Percentiles rank a stretch among this genome's conserved stretches.
phyloP scores from a whole-genome alignment of 2,797 vertebrate species.

The Crenuchus spilurus region DNA sequence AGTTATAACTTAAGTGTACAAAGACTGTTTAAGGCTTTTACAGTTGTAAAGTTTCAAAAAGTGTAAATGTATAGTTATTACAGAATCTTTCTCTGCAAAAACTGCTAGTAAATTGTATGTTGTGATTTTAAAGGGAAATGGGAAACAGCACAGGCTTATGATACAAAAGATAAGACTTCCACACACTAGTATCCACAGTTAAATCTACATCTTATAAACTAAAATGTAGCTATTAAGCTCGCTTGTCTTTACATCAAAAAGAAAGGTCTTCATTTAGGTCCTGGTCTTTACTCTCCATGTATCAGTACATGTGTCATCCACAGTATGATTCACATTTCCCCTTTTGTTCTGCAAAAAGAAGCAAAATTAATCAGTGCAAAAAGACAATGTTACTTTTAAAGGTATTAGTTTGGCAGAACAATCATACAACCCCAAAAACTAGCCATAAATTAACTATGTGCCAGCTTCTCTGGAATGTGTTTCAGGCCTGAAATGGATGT shows the following conservation, averaged over 20 bases:
- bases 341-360: constrained; percentile 71
- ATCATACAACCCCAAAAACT: too few species aligned
- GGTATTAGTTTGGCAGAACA: too few species aligned
- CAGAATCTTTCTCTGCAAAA: background rate
- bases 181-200: constrained; percentile 6
- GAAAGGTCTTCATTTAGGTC: background rate
- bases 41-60: background rate
- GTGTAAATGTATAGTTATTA: background rate
- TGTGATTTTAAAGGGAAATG: background rate
- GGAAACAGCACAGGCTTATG: constrained; percentile 5
- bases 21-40: background rate
- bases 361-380: constrained; percentile 39
- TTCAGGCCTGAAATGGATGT: too few species aligned
- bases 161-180: constrained; percentile 16
- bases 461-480: too few species aligned
- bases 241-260: background rate
- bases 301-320: constrained; percentile 62
- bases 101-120: background rate
- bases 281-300: background rate
- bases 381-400: background rate
- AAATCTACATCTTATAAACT: background rate
- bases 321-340: constrained; percentile 64
- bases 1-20: too few species aligned
- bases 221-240: background rate
- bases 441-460: too few species aligned